Base-by-base conservation (phyloP, 2,113 vertebrate genomes). In the Halichoeres trimaculatus region DNA sequence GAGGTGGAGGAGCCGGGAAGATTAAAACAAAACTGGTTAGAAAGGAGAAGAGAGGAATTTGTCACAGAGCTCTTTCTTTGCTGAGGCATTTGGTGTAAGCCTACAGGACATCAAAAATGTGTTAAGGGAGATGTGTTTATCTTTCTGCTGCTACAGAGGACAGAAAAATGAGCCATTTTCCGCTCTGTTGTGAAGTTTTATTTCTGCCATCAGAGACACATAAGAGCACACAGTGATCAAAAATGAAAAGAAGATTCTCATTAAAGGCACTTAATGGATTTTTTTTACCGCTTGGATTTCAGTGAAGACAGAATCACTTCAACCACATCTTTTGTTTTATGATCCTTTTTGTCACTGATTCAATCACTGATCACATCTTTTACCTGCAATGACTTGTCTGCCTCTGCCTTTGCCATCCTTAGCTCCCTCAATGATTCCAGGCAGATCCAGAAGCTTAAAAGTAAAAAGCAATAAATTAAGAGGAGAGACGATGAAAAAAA, bases 371-470 rank as follows among this genome's bases (percentile, higher is more conserved):
- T 12, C 10, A 26, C 20, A 45, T 56, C 5, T 35, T 92, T 92
- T 90, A 98, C 98, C 98, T 93, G 98, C 98, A 53, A 99, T 99
- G 78, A 99, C 98, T 81, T 99, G 98, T 58, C 98, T 93, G 61
- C 98, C 98, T 95, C 98, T 93, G 23, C 98, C 98, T 82, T 99
- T 99, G 56, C 98, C 98, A 68, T 99, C 98, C 83, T 99, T 99
- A 59, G 98, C 98, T 50, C 98, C 98, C 80, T 99, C 98, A 72
- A 99, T 99, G 91, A 99, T 99, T 89, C 98, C 98, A n/a, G 98
- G 98, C 48, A 99, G 96, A 93, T 99, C 98, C 81, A 99, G 90
- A 14, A 99, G 96, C 98, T 99, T 48, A 50, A 20, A 76, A 40
- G 34, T 17, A 59, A 51, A 1, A 38, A n/a, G 1, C 4, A 60